A percentile compares a stretch with the other conserved stretches of the same genome.
Evolutionary conservation across 1,140 invertebrate genomes (phyloP).

Genomic region (Pseudomyrmex sp.): DNA sequence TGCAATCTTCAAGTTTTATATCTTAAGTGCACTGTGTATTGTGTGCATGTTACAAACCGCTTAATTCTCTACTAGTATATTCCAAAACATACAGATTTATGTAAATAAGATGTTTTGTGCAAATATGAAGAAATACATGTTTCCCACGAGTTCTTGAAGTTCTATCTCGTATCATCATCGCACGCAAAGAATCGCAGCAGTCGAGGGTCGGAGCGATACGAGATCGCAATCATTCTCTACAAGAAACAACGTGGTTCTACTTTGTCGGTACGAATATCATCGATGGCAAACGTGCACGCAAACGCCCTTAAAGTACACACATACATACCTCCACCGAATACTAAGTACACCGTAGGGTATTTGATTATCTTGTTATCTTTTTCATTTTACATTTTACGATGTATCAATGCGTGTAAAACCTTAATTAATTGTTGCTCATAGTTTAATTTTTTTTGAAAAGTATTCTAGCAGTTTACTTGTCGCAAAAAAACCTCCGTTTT

Average conservation of each 20-base stretch:
- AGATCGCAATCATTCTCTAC: neutral
- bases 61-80: neutral
- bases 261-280: constrained; percentile 27
- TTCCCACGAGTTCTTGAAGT: constrained; percentile 13
- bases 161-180: neutral
- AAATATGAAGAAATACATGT: neutral
- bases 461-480: too few relatives aligned
- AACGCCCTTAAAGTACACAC: neutral
- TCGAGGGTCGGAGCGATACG: neutral
- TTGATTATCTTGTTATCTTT: too few relatives aligned
- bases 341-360: too few relatives aligned
- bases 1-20: neutral
- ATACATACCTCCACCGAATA: too few relatives aligned
- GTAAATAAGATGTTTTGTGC: neutral
- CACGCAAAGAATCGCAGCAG: neutral
- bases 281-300: neutral
- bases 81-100: neutral
- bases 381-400: too few relatives aligned
- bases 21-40: neutral
- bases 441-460: too few relatives aligned
- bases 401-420: too few relatives aligned
- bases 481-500: too few relatives aligned
- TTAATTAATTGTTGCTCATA: too few relatives aligned
- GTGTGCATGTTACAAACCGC: neutral
- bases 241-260: constrained; percentile 9